Percentiles rank a stretch among this genome's conserved stretches.
Evolutionary conservation across 2,888 invertebrate genomes (phyloP).

Genomic region (Melanotus villosus): DNA sequence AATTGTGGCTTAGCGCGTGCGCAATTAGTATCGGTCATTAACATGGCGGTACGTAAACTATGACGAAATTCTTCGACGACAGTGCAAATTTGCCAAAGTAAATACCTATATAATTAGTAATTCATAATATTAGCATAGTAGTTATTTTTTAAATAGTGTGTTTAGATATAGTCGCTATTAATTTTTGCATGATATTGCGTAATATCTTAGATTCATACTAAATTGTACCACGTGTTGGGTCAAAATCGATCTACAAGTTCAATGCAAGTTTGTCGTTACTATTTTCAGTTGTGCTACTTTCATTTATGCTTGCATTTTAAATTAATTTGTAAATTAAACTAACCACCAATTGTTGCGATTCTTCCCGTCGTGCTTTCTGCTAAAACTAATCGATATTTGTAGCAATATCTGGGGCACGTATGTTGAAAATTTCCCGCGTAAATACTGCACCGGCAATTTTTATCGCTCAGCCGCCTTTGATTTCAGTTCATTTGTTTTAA

Average conservation of each 20-base stretch:
- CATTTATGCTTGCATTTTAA: background rate
- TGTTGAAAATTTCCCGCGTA: conserved; percentile 18
- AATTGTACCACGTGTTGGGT: conserved; percentile 45
- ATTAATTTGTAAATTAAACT: background rate
- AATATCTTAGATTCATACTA: conserved; percentile 31
- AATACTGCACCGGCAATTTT: conserved; percentile 1
- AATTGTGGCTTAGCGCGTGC: conserved; percentile 14
- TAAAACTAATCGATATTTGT: conserved; percentile 14
- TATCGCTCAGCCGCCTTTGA: background rate
- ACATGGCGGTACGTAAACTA: conserved; percentile 50
- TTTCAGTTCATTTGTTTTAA: background rate
- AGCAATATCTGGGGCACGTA: conserved; percentile 8
- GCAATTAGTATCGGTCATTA: conserved; percentile 37
- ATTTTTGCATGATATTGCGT: conserved; percentile 43
- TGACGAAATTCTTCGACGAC: conserved; percentile 48
- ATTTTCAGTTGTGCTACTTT: background rate
- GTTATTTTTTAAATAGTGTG: conserved; percentile 30
- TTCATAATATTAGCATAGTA: conserved; percentile 26
- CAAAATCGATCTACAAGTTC: conserved; percentile 34
- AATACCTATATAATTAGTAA: conserved; percentile 44
- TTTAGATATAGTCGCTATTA: conserved; percentile 11
- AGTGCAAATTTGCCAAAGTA: conserved; percentile 45
- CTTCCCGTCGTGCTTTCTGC: background rate
- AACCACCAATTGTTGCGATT: background rate
- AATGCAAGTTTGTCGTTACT: conserved; percentile 3